Conservation (phyloP, 1,140 invertebrate species). For the Drosophila ficusphila region DNA sequence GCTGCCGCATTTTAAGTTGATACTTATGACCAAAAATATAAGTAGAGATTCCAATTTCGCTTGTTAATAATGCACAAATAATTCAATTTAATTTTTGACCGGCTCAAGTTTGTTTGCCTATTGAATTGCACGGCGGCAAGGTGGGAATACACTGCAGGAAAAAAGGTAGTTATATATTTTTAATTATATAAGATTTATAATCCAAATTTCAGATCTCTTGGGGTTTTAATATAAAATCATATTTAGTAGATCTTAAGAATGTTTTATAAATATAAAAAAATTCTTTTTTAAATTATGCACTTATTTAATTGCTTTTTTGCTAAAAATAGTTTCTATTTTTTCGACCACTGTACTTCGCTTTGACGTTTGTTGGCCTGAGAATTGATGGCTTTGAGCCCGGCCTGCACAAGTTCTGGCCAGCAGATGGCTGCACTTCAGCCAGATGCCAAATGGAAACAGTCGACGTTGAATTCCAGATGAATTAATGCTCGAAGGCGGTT, state of each 20-base stretch:
- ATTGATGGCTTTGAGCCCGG: not conserved
- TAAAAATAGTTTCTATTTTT: too few species aligned
- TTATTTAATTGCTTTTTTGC: not conserved
- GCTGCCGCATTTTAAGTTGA: not conserved
- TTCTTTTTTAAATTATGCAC: not conserved
- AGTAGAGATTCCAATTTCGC: not conserved
- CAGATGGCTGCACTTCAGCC: constrained; percentile 22
- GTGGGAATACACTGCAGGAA: not conserved
- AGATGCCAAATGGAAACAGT: constrained; percentile 2
- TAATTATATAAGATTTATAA: too few species aligned
- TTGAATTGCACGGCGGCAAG: not conserved
- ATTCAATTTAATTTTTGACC: constrained; percentile 21
- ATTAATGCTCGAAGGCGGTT: constrained; percentile 2
- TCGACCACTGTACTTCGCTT: not conserved
- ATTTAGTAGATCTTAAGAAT: too few species aligned
- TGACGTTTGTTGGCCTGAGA: not conserved
- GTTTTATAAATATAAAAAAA: too few species aligned
- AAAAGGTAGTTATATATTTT: too few species aligned
- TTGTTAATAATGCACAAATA: constrained; percentile 43
- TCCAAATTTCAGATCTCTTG: too few species aligned
- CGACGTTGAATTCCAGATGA: constrained; percentile 11
- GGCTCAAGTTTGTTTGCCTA: not conserved
- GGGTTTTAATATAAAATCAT: too few species aligned
- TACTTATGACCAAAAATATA: not conserved
- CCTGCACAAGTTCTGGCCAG: not conserved